phyloP scores from a whole-genome alignment of 2,888 invertebrate species.

The Girardia tigrina region DNA sequence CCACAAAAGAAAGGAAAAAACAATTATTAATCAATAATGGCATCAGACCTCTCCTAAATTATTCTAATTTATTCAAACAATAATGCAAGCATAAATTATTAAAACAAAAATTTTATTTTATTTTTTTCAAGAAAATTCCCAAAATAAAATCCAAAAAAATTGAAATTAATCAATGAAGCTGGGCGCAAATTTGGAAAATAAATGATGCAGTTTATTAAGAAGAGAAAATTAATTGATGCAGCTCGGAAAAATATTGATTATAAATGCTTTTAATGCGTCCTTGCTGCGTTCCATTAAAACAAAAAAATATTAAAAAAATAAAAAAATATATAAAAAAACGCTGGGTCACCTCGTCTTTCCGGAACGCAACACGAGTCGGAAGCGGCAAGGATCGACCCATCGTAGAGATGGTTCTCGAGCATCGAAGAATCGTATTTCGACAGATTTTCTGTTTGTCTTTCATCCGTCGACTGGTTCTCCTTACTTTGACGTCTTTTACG shows the following conservation, averaged over 20 bases:
- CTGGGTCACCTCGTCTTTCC: neutral
- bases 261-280: no score
- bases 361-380: neutral
- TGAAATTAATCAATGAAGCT: neutral
- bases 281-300: no score
- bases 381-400: neutral
- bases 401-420: neutral
- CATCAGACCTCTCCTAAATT: neutral
- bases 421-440: neutral
- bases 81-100: neutral
- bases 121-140: neutral
- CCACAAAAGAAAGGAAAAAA: neutral
- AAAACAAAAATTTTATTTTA: neutral
- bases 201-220: neutral
- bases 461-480: neutral
- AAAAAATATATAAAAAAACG: no score
- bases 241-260: neutral
- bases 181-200: neutral
- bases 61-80: neutral
- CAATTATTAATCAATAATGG: neutral
- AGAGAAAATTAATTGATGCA: neutral
- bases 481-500: neutral
- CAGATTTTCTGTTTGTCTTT: slow-evolving; percentile 3
- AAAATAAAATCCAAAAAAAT: neutral
- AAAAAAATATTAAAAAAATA: no score